phyloP scores from a whole-genome alignment of 2,113 vertebrate species.

The Gavialis gangeticus region DNA sequence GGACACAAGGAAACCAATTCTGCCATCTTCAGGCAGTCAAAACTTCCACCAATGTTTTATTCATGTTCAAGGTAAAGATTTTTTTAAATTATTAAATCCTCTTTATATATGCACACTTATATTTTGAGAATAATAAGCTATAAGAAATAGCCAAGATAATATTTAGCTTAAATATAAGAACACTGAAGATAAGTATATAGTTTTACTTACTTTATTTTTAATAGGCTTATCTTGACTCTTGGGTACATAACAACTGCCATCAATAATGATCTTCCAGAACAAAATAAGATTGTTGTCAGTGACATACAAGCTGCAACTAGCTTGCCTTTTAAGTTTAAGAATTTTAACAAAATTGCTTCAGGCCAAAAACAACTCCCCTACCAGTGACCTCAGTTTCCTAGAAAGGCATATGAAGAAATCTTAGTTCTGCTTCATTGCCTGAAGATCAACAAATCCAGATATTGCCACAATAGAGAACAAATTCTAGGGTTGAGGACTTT shows the following conservation, averaged over 20 bases:
- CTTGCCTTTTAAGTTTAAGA: too few species aligned
- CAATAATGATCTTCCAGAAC: background rate
- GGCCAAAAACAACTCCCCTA: background rate
- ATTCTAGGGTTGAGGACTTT: background rate
- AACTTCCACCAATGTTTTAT: background rate
- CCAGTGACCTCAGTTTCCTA: background rate
- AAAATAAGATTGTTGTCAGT: background rate
- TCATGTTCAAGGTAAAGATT: background rate
- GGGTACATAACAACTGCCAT: background rate
- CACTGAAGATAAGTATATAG: background rate
- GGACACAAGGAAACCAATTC: background rate
- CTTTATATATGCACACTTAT: background rate
- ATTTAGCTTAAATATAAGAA: background rate
- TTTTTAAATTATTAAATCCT: background rate
- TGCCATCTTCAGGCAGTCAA: background rate
- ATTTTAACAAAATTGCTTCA: background rate
- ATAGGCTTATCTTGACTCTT: background rate
- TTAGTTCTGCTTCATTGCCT: background rate
- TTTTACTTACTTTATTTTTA: background rate
- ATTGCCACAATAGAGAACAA: background rate
- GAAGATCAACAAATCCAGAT: background rate
- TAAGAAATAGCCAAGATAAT: background rate
- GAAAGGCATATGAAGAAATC: fast-evolving
- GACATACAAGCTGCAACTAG: too few species aligned
- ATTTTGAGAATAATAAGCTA: background rate